Percentiles rank a stretch among this genome's conserved stretches.
Evolutionary conservation across 1,140 invertebrate species (phyloP).

Genomic region (Hycleus cichorii): DNA sequence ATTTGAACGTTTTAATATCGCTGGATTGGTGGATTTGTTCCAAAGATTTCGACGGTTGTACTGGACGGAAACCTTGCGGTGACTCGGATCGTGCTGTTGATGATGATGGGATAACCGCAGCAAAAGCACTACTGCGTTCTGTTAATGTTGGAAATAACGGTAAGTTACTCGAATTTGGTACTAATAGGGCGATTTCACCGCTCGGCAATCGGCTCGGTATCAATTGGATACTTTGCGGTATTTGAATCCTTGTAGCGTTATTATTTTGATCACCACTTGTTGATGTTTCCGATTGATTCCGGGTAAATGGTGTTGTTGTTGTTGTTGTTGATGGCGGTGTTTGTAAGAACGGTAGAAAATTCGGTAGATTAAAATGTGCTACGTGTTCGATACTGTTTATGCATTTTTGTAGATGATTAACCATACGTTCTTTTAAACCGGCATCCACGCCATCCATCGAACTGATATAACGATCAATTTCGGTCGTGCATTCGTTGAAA

Average conservation of each 20-base stretch:
- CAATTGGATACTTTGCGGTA: slow-evolving; percentile 50
- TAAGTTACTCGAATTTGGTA: slow-evolving; percentile 43
- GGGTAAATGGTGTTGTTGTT: background rate
- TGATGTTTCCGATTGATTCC: background rate
- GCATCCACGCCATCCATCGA: slow-evolving; percentile 49
- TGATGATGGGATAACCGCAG: slow-evolving; percentile 30
- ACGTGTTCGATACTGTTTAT: slow-evolving; percentile 41
- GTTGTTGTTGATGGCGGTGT: background rate
- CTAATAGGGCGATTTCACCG: slow-evolving; percentile 55
- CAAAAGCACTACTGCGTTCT: slow-evolving; percentile 35
- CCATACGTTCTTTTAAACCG: slow-evolving; percentile 60
- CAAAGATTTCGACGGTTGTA: slow-evolving; percentile 16
- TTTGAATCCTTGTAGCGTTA: slow-evolving; percentile 33
- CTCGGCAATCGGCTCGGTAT: slow-evolving; percentile 55
- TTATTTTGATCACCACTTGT: slow-evolving; percentile 28
- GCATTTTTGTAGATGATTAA: slow-evolving; percentile 53
- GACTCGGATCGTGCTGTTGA: slow-evolving; percentile 26
- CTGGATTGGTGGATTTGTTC: slow-evolving; percentile 33
- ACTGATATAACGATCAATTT: slow-evolving; percentile 70
- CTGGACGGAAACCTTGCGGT: slow-evolving; percentile 32
- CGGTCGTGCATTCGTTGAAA: slow-evolving; percentile 79
- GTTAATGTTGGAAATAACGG: slow-evolving; percentile 28
- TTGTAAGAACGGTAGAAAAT: slow-evolving; percentile 19
- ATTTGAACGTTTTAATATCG: slow-evolving; percentile 32
- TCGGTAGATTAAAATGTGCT: slow-evolving; percentile 26